phyloP scores from a whole-genome alignment of 92 coral and sea anemone genomes.

The Paramuricea clavata region DNA sequence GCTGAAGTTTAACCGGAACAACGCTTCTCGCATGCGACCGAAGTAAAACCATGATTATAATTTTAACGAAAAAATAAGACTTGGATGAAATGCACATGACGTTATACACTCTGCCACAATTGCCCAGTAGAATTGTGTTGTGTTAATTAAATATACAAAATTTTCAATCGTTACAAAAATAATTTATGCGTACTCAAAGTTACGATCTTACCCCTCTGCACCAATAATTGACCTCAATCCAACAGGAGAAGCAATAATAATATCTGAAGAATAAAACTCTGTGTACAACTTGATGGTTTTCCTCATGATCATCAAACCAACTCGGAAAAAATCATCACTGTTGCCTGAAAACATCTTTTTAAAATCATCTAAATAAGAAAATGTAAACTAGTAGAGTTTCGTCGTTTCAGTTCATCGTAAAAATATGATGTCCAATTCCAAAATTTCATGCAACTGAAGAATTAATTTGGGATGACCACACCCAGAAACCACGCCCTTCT shows the following conservation, averaged over 20 bases:
- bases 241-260: slow-evolving; percentile 92
- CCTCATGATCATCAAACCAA: slow-evolving; percentile 82
- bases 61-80: no score
- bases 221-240: slow-evolving; percentile 93
- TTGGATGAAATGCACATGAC: no score
- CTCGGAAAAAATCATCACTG: slow-evolving; percentile 93
- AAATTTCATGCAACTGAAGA: no score
- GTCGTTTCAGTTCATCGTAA: background rate
- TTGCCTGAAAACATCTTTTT: slow-evolving; percentile 94
- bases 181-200: background rate
- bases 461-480: no score
- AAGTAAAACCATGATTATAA: no score
- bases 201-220: slow-evolving; percentile 77
- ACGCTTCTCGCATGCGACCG: no score
- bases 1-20: no score
- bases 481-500: no score
- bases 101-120: no score
- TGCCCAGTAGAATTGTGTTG: no score
- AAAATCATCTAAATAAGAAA: slow-evolving; percentile 67
- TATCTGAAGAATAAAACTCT: slow-evolving; percentile 89
- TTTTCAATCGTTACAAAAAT: background rate
- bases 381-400: background rate
- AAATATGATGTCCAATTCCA: no score
- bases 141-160: no score
- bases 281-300: slow-evolving; percentile 84